Evolutionary conservation across 2,113 vertebrate genomes (phyloP).

Genomic region (Zosterops hypoxanthus): DNA sequence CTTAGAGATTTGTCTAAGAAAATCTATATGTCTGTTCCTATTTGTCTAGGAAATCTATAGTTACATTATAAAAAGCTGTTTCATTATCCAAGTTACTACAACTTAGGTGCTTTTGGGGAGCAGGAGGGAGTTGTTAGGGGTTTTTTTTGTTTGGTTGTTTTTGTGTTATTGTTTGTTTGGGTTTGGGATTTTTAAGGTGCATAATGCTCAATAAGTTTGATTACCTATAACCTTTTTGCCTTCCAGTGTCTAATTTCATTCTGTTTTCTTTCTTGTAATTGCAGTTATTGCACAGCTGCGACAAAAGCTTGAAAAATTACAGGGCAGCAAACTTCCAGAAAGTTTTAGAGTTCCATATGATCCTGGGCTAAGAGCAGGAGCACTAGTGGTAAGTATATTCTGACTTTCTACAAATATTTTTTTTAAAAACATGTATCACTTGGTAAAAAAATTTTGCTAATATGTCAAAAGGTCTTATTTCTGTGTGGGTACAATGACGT

Average conservation of each 20-base stretch:
- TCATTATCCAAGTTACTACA: neutral
- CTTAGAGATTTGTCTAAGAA: neutral
- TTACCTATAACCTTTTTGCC: neutral
- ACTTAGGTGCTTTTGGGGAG: rapidly evolving
- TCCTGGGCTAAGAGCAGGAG: conserved; percentile 91
- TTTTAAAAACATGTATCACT: neutral
- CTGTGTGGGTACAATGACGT: neutral
- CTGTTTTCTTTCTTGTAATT: conserved; percentile 46
- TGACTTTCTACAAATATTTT: conserved; percentile 43
- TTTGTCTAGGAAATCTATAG: neutral
- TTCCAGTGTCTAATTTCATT: neutral
- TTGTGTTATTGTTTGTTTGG: neutral
- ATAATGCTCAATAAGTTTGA: neutral
- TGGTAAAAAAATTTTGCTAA: neutral
- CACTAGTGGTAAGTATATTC: conserved; percentile 82
- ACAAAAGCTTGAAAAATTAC: conserved; percentile 92
- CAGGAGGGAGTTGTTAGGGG: neutral
- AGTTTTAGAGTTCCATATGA: conserved; percentile 95
- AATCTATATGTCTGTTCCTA: neutral
- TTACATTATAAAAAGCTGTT: neutral
- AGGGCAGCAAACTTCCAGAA: conserved; percentile 84
- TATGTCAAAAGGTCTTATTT: neutral
- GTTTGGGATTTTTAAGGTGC: neutral
- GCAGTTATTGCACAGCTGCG: conserved; percentile 91
- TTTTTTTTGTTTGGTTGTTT: neutral